These are phyloP conservation scores for Hemitrygon akajei DNA, from an alignment of 2,797 vertebrate species.

Conservation along the genomic window DNA sequence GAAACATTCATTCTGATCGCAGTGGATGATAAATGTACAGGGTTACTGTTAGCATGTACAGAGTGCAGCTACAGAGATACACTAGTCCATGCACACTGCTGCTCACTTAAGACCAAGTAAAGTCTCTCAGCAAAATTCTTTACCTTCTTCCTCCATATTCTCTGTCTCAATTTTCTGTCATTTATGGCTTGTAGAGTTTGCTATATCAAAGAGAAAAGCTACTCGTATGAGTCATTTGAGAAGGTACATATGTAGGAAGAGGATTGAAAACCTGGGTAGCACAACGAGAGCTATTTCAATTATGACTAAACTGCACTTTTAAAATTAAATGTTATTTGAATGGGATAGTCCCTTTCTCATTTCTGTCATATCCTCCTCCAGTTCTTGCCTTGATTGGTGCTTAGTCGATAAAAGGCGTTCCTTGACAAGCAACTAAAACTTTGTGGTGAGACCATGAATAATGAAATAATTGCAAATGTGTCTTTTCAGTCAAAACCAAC, in stretches of 20 bases:
- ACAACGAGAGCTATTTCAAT: neutral
- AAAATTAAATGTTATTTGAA: neutral
- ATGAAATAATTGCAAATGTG: neutral
- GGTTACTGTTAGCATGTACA: neutral
- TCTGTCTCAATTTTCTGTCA: constrained; percentile 1
- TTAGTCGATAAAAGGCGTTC: neutral
- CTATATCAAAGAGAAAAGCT: neutral
- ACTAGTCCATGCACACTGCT: neutral
- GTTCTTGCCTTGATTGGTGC: neutral
- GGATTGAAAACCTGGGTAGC: neutral
- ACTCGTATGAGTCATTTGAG: neutral
- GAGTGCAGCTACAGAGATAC: neutral
- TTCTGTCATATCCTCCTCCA: neutral
- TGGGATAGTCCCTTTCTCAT: neutral
- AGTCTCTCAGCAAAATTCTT: neutral
- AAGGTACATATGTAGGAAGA: neutral
- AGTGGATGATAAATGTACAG: neutral
- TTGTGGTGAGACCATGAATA: neutral
- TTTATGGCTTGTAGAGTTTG: neutral
- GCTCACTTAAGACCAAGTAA: neutral
- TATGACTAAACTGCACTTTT: constrained; percentile 17
- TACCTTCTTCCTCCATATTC: constrained; percentile 6
- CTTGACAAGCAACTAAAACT: neutral
- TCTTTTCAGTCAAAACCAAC: neutral
- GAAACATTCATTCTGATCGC: neutral